Evolutionary conservation across 1,140 invertebrate species (phyloP), one percentile per base, ranked within the genome.

Genomic region (Physella acuta): DNA sequence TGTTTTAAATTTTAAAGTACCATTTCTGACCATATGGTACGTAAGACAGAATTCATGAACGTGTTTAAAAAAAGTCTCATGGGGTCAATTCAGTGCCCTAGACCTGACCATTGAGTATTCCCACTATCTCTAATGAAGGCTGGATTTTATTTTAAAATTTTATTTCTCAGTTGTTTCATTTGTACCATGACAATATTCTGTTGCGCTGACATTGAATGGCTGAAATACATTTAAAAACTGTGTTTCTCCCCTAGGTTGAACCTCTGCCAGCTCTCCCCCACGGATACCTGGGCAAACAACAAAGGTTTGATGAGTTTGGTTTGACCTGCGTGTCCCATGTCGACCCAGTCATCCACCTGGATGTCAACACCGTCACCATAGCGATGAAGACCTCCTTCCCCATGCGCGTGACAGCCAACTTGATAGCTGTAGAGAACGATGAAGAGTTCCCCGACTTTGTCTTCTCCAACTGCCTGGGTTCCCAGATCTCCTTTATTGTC

Each of bases 231-330:
- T n/a, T n/a, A n/a, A n/a, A n/a, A n/a, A n/a, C n/a, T n/a, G n/a
- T n/a, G n/a, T n/a, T n/a, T n/a, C n/a, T n/a, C n/a, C n/a, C n/a
- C 39, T 44, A 68, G 65, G 65, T 59, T 56, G 65, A 68, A 11
- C 82, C 79, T 17, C 71, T 85, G 52, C 84, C 84, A 0, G 79
- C 78, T 56, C 71, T 85, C 28, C 82, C 82, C 2, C 75, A 80
- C 8, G 82, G 81, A 4, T 85, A 84, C 59, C 76, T 85, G 0
- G 84, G 84, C 0, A 77, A 81, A 17, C 82, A 85, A 68, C 82
- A 77, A 24, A 81, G 79, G 61, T 85, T 83, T 69, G 74, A 71
- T 65, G 76, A 82, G 58, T 80, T 79, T 69, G 82, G 81, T 30
- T 67, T 85, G 34, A 62, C 61, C 11, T 78, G 82, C 3, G 60